Evolutionary conservation across 2,113 vertebrate genomes (phyloP).

Genomic region (Buteo buteo): DNA sequence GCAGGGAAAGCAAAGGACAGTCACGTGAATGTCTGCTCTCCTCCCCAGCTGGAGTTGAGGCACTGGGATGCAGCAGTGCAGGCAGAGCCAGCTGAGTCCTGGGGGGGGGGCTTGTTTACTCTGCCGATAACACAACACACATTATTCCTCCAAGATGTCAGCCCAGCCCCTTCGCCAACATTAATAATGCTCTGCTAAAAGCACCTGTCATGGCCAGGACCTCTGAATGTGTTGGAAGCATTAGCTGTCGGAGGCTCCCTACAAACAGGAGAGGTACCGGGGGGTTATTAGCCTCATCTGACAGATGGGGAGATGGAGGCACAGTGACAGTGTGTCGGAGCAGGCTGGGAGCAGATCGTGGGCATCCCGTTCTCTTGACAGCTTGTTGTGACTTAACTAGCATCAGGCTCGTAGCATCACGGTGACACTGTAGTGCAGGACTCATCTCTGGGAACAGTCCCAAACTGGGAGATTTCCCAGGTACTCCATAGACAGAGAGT

Average conservation of each 20-base stretch:
- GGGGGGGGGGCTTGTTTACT: not conserved
- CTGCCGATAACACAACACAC: not conserved
- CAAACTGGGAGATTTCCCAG: not conserved
- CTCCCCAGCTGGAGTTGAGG: not conserved
- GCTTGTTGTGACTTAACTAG: not conserved
- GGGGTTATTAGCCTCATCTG: not conserved
- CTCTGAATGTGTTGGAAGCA: not conserved
- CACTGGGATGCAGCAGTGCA: not conserved
- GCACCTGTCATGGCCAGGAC: not conserved
- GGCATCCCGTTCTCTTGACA: not conserved
- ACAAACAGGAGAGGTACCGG: not conserved
- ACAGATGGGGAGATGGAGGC: not conserved
- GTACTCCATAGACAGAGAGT: not conserved
- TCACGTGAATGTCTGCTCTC: not conserved
- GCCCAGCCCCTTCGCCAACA: not conserved
- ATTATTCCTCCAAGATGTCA: not conserved
- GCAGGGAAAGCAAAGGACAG: not conserved
- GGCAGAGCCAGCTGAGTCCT: not conserved
- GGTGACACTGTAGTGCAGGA: not conserved
- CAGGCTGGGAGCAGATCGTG: not conserved
- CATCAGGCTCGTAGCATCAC: not conserved
- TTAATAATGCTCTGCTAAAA: not conserved
- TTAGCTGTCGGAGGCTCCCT: not conserved
- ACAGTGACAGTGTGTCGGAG: accelerated
- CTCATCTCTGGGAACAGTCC: not conserved